These are phyloP conservation scores for Oryctes rhinoceros DNA, from an alignment of 1,140 invertebrate genomes.

Conservation along the genomic window DNA sequence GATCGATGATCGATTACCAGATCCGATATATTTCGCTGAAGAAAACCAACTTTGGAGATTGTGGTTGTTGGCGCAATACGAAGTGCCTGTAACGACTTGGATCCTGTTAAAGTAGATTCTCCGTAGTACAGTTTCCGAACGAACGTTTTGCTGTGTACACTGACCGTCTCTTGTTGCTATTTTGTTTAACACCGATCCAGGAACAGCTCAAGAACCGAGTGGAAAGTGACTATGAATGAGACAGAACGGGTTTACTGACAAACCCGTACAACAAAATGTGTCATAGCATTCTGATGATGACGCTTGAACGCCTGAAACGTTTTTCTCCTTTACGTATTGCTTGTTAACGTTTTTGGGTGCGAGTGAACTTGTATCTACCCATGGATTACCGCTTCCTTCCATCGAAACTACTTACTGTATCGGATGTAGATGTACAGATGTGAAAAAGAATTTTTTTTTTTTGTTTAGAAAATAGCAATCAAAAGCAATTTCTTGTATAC, in stretches of 20 bases:
- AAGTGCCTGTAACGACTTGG: too few species aligned
- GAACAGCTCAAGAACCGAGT: constrained; percentile 60
- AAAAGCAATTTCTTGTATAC: too few species aligned
- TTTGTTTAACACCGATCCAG: constrained; percentile 51
- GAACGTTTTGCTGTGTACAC: constrained; percentile 54
- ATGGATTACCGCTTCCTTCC: background rate
- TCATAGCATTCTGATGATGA: constrained; percentile 55
- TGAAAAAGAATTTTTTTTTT: too few species aligned
- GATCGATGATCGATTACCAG: too few species aligned
- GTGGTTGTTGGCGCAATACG: too few species aligned
- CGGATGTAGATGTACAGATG: too few species aligned
- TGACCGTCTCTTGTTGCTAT: constrained; percentile 55
- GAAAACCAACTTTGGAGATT: too few species aligned
- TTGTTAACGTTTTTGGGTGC: background rate
- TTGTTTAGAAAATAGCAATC: too few species aligned
- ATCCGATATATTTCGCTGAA: too few species aligned
- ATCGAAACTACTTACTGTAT: background rate
- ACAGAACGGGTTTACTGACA: constrained; percentile 37
- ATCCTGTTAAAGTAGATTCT: too few species aligned
- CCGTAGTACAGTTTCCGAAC: too few species aligned
- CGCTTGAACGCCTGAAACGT: constrained; percentile 36
- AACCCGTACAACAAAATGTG: constrained; percentile 43
- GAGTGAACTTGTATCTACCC: background rate
- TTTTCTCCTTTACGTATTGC: background rate
- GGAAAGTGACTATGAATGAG: constrained; percentile 58